phyloP scores from a whole-genome alignment of 2,888 invertebrate species.

The Dexiosoma caninum region DNA sequence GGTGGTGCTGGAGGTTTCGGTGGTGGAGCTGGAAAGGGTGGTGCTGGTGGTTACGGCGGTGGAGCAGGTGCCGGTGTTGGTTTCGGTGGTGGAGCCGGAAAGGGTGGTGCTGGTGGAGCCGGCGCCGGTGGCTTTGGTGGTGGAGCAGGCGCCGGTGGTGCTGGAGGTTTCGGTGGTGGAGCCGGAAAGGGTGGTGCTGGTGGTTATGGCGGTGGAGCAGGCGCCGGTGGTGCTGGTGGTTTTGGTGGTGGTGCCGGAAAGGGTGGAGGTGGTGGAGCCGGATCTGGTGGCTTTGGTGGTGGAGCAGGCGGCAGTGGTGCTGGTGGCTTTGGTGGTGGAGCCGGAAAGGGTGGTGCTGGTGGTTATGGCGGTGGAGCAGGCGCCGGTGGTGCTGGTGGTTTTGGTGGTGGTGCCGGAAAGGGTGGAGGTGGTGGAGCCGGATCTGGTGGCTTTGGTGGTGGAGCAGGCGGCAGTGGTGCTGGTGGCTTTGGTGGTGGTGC shows the following conservation, averaged over 20 bases:
- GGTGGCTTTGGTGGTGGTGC: constrained; percentile 64
- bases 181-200: no score
- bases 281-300: constrained; percentile 54
- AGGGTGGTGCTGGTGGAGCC: constrained; percentile 61
- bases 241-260: constrained; percentile 35
- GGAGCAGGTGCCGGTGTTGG: constrained; percentile 63
- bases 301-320: constrained; percentile 2
- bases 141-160: constrained; percentile 68
- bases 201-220: constrained; percentile 69
- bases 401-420: constrained; percentile 19
- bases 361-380: constrained; percentile 28
- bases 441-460: constrained; percentile 41
- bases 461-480: constrained; percentile 41
- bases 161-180: constrained; percentile 66
- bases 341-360: constrained; percentile 58
- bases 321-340: constrained; percentile 23
- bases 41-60: constrained; percentile 70
- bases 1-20: constrained; percentile 61
- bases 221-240: neutral
- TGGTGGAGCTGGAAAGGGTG: constrained; percentile 66
- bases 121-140: constrained; percentile 52
- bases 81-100: constrained; percentile 60
- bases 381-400: constrained; percentile 3
- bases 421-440: constrained; percentile 57
- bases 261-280: constrained; percentile 64